phyloP scores from a whole-genome alignment of 2,888 invertebrate genomes.

The Lasioglossum malachurum region DNA sequence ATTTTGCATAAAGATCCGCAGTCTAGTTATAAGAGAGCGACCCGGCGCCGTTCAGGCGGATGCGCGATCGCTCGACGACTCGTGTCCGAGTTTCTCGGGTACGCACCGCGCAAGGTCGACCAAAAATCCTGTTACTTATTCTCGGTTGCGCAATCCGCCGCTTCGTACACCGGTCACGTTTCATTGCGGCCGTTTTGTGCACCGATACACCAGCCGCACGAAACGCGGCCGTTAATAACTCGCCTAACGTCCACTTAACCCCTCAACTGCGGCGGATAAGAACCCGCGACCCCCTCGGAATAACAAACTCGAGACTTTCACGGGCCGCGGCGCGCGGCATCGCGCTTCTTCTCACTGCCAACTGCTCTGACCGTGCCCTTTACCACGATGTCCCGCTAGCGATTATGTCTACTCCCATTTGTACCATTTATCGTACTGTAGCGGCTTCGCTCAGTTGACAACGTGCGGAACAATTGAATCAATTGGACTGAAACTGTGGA shows the following conservation, averaged over 20 bases:
- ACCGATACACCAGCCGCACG: neutral
- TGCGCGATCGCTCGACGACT: neutral
- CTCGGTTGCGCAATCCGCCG: slow-evolving; percentile 54
- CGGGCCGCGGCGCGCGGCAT: neutral
- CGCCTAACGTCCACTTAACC: slow-evolving; percentile 5
- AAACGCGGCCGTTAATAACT: slow-evolving; percentile 6
- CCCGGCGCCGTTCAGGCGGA: neutral
- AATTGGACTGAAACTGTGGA: too few relatives aligned
- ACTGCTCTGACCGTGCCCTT: neutral
- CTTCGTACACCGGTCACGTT: slow-evolving; percentile 54
- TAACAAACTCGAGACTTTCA: neutral
- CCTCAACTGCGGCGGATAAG: neutral
- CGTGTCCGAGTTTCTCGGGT: slow-evolving; percentile 40
- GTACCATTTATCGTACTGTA: neutral
- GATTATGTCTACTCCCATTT: neutral
- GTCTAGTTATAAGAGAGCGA: neutral
- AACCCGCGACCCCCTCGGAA: neutral
- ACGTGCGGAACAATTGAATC: too few relatives aligned
- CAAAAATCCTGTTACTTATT: slow-evolving; percentile 81
- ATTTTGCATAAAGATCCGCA: too few relatives aligned
- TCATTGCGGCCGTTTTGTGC: slow-evolving; percentile 23
- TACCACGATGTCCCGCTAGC: neutral
- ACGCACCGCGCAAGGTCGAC: slow-evolving; percentile 77
- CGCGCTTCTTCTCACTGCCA: neutral
- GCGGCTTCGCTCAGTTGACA: too few relatives aligned